These are phyloP conservation scores for Zaprionus camerounensis DNA, from an alignment of 1,140 invertebrate species.

Conservation along the genomic window DNA sequence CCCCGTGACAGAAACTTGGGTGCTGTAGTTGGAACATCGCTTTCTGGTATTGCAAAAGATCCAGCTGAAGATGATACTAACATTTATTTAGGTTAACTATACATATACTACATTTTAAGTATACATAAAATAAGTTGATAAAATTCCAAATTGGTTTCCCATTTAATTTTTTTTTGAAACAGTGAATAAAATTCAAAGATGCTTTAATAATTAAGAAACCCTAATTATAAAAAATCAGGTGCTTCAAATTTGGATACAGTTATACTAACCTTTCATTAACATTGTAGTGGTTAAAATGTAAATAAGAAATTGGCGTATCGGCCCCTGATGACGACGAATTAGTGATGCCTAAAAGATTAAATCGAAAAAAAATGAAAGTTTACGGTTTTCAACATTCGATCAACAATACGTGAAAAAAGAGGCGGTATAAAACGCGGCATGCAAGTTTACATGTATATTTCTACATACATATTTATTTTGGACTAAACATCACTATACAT, in stretches of 20 bases:
- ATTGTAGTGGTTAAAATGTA: constrained; percentile 41
- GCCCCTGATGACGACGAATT: constrained; percentile 33
- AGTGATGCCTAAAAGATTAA: constrained; percentile 39
- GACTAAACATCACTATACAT: neutral
- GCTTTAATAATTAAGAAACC: neutral
- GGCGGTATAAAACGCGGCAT: no score
- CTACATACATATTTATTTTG: no score
- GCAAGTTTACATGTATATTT: no score
- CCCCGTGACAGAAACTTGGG: constrained; percentile 89
- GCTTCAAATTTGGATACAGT: constrained; percentile 13
- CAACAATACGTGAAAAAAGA: neutral
- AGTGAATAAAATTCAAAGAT: neutral
- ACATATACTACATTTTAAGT: neutral
- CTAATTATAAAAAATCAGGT: no score
- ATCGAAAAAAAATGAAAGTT: neutral
- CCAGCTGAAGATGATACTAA: constrained; percentile 50
- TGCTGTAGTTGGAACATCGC: constrained; percentile 70
- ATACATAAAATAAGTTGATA: constrained; percentile 22
- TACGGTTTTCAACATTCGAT: neutral
- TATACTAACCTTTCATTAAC: constrained; percentile 53
- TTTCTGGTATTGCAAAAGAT: constrained; percentile 65
- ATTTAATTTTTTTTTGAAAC: neutral
- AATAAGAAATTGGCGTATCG: constrained; percentile 29
- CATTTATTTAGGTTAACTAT: neutral
- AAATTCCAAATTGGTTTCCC: neutral